A percentile compares a stretch with the other conserved stretches of the same genome.
Conservation (phyloP, 2,797 vertebrate genomes). For the Mico argentatus region DNA sequence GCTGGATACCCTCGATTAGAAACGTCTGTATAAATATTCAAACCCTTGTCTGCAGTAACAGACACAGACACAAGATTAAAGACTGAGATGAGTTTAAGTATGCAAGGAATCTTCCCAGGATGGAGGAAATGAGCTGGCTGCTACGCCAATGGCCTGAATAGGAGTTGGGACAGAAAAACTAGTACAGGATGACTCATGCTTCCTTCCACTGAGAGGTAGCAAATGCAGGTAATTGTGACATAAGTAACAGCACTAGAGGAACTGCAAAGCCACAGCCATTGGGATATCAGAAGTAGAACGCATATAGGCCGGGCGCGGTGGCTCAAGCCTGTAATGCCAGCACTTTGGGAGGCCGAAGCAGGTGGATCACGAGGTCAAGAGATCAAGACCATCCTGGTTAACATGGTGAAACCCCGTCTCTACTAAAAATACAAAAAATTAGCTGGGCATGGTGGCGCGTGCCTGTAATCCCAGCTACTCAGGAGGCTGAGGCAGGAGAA, state of each 20-base stretch:
- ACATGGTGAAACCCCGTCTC: no score
- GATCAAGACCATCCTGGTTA: no score
- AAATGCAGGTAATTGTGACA: neutral
- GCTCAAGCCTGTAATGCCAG: no score
- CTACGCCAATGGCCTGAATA: neutral
- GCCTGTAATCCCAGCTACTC: no score
- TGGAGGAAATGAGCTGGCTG: neutral
- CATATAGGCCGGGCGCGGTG: no score
- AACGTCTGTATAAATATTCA: neutral
- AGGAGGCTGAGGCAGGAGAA: no score
- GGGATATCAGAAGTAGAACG: no score
- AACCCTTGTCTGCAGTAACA: neutral
- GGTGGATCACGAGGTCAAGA: no score
- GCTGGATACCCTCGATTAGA: neutral
- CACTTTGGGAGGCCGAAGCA: no score
- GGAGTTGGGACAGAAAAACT: neutral
- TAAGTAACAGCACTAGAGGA: neutral
- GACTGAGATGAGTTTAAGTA: neutral
- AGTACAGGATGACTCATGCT: neutral
- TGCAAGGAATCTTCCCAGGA: neutral
- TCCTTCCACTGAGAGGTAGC: neutral
- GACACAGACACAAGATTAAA: neutral
- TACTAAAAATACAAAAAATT: no score
- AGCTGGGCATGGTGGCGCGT: no score
- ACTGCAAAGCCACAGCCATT: fast-evolving